Percentiles rank a stretch among this genome's conserved stretches.
These are phyloP conservation scores for Nestor notabilis DNA, from an alignment of 2,113 vertebrate genomes.

Conservation along the genomic window DNA sequence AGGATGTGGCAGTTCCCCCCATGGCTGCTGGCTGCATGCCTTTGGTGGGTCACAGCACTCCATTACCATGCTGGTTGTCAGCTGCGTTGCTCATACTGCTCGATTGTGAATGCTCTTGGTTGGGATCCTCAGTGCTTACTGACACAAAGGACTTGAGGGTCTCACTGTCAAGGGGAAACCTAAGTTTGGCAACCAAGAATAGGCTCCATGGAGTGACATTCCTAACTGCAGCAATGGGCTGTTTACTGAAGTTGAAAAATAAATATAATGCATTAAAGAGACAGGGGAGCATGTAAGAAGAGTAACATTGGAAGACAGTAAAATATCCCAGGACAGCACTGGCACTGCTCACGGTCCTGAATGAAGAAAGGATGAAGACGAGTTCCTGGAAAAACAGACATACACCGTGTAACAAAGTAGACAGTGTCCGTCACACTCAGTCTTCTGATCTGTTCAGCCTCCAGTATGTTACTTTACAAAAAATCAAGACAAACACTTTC, in stretches of 20 bases:
- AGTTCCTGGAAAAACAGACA: neutral
- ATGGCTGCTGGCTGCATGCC: neutral
- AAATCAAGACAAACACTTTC: neutral
- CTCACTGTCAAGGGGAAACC: neutral
- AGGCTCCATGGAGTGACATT: neutral
- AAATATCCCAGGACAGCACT: neutral
- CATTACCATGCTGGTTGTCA: accelerated
- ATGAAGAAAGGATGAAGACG: neutral
- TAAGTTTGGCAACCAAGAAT: neutral
- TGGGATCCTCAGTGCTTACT: neutral
- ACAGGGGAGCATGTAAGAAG: neutral
- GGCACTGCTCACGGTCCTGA: neutral
- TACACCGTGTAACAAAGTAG: neutral
- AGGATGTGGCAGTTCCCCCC: neutral
- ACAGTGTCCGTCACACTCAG: neutral
- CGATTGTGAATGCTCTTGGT: neutral
- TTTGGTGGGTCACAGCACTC: accelerated
- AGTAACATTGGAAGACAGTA: neutral
- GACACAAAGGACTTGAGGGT: neutral
- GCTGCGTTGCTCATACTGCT: neutral
- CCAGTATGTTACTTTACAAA: neutral
- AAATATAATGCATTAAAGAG: neutral
- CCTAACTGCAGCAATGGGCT: neutral
- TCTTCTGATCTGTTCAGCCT: neutral
- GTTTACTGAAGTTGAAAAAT: neutral